Percentiles rank a stretch among this genome's conserved stretches.
Evolutionary conservation across 2,113 vertebrate genomes (phyloP).

Genomic region (Phylloscopus trochiloides): DNA sequence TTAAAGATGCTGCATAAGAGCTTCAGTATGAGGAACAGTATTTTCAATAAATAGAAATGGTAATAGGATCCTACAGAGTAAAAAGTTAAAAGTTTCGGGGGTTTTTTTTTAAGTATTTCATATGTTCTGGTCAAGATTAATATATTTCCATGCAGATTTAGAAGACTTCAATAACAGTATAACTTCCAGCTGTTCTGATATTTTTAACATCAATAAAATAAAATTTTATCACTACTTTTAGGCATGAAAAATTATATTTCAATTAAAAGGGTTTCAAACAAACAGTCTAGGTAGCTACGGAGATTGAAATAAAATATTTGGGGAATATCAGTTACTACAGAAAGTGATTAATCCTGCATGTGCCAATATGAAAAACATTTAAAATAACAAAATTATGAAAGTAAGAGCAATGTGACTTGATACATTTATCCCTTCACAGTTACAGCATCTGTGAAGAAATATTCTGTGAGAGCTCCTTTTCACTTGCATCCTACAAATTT

Average conservation of each 20-base stretch:
- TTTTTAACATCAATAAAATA: not conserved
- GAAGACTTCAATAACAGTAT: not conserved
- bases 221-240: not conserved
- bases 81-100: not conserved
- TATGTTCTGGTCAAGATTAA: not conserved
- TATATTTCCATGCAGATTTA: not conserved
- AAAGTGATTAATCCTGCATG: not conserved
- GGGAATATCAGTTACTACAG: not conserved
- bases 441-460: not conserved
- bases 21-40: not conserved
- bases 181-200: not conserved
- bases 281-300: not conserved
- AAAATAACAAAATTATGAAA: not conserved
- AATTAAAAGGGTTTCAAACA: not conserved
- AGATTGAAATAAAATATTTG: not conserved
- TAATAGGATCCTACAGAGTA: not conserved
- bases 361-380: not conserved
- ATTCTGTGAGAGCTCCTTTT: not conserved
- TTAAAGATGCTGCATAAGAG: not conserved
- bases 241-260: not conserved
- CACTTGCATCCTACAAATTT: not conserved
- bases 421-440: not conserved
- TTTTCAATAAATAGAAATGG: not conserved
- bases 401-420: not conserved
- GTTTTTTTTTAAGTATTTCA: not conserved